Base-by-base conservation (phyloP, 1,140 invertebrate species). In the Bombus vancouverensis region DNA sequence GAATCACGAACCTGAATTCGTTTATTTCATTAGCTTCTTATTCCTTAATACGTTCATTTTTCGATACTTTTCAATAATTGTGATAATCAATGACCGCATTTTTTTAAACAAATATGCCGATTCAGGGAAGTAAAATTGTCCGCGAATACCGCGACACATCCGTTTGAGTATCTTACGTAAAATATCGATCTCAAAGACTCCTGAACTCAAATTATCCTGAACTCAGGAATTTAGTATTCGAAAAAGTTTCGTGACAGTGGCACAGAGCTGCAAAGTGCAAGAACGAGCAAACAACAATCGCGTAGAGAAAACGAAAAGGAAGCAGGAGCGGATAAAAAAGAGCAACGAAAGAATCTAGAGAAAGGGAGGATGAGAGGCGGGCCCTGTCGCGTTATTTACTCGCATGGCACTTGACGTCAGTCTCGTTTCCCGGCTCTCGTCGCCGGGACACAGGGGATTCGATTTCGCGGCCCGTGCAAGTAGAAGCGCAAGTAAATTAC, bases 401-500 rank as follows among this genome's bases (percentile, higher is more conserved):
- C 59, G 42, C 13, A 10, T 15, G 59, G 53, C 59, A 53, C 68
- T 73, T 85, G 78, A 81, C 83, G 74, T 68, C 81, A 42, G 62
- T 83, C 74, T 68, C 81, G 59, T 77, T 70, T 57, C 81, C 39
- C 65, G 13, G 25, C 22, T 39, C 47, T 76, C 10, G 72, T 83
- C 62, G 74, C 28, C 42, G 65, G 34, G 22, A 68, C 73, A 68
- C 81, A 22, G 44, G 81, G 81, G 81, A 83, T 83, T 83, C 74
- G 81, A 83, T 83, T 83, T 83, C 81, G 81, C 74, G 37, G 44
- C 3, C 44, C 70, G 28, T 65, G 57, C 39, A 59, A 57, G 68
- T 34, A 75, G 59, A 34, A 22, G 70, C 44, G 68, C 66, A 42
- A 62, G 83, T 74, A 85, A 87, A 80, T 87, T 87, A 87, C 78